Conservation (phyloP, 2,888 invertebrate genomes). For the Pyrrhosoma nymphula region DNA sequence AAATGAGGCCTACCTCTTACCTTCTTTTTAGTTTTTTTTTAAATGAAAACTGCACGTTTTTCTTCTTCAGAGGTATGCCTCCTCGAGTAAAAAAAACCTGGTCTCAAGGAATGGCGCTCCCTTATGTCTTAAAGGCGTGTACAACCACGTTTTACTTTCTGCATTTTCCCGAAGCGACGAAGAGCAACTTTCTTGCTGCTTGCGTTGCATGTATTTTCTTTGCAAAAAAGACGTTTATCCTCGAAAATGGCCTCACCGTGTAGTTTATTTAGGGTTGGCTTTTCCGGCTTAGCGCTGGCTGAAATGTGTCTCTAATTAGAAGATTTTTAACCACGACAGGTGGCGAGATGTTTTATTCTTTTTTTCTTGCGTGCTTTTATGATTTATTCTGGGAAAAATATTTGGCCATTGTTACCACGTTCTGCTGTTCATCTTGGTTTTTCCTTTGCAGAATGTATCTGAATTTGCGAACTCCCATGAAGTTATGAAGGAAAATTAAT, state of each 20-base stretch:
- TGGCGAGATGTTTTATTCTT: not conserved
- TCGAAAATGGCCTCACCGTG: slow-evolving; percentile 20
- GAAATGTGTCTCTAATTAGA: slow-evolving; percentile 44
- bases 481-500: too few species aligned
- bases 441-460: not conserved
- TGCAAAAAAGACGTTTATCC: not conserved
- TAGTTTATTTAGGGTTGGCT: slow-evolving; percentile 1
- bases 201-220: not conserved
- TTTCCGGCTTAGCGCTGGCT: slow-evolving; percentile 24
- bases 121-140: slow-evolving; percentile 6
- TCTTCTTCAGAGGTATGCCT: not conserved
- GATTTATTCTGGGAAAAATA: not conserved
- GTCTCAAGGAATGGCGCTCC: slow-evolving; percentile 19
- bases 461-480: too few species aligned
- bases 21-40: not conserved
- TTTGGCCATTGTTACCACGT: not conserved
- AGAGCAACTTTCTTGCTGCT: not conserved
- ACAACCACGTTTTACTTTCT: not conserved
- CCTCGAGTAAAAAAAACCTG: slow-evolving; percentile 35
- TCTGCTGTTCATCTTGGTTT: not conserved
- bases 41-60: not conserved
- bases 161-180: not conserved
- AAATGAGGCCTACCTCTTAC: not conserved
- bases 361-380: not conserved
- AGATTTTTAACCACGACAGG: slow-evolving; percentile 3